Percentiles rank a stretch among this genome's conserved stretches.
These are phyloP conservation scores for Ochotona curzoniae DNA, from an alignment of 2,113 vertebrate genomes.

Conservation along the genomic window DNA sequence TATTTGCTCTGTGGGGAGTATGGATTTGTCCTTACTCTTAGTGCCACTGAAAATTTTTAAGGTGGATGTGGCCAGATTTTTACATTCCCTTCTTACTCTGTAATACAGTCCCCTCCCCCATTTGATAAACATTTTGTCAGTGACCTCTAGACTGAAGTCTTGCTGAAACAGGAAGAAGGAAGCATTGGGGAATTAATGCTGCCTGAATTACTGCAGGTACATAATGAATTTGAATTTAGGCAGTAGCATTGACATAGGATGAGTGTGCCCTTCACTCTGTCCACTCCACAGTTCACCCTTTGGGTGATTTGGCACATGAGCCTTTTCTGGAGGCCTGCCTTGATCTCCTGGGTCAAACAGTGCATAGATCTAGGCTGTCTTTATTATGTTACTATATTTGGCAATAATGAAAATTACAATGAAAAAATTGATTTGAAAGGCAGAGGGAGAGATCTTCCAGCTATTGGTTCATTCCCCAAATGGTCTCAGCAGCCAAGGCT, in stretches of 20 bases:
- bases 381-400: slow-evolving; percentile 13
- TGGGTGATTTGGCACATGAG: background rate
- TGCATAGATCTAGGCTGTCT: background rate
- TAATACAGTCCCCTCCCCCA: background rate
- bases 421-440: too few relatives aligned
- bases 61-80: slow-evolving; percentile 1
- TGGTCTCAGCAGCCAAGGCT: too few relatives aligned
- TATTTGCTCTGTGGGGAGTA: background rate
- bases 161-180: slow-evolving; percentile 54
- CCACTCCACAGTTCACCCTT: background rate
- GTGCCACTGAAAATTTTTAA: slow-evolving; percentile 10
- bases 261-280: slow-evolving; percentile 9
- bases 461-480: too few relatives aligned
- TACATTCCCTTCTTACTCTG: background rate
- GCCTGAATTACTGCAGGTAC: background rate
- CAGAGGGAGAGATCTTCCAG: too few relatives aligned
- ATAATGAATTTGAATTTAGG: slow-evolving; percentile 40
- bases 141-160: slow-evolving; percentile 33
- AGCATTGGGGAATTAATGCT: slow-evolving; percentile 47
- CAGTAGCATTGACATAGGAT: background rate
- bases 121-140: slow-evolving; percentile 34
- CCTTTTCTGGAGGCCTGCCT: slow-evolving; percentile 20
- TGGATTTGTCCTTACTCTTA: slow-evolving; percentile 9
- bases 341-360: slow-evolving; percentile 38
- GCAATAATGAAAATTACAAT: background rate